Conservation (phyloP, 2,888 invertebrate species). For the Cybosia mesomella region DNA sequence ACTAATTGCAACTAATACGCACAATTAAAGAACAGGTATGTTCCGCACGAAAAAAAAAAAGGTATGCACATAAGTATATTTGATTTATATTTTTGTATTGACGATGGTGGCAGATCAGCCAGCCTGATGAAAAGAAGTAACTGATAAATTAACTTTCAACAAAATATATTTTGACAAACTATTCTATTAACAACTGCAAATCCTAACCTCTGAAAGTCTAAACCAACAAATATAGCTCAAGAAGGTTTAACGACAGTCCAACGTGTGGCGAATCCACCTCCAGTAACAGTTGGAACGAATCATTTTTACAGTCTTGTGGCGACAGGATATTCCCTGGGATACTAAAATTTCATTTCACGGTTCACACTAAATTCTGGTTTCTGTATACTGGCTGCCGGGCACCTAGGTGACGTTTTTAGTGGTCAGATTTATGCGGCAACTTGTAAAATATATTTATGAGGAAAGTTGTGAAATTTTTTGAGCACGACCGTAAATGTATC, state of each 20-base stretch:
- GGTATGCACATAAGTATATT: no score
- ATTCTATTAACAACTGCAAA: conserved; percentile 5
- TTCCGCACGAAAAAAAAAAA: no score
- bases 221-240: conserved; percentile 35
- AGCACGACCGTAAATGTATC: neutral
- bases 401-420: conserved; percentile 31
- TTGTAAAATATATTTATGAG: conserved; percentile 16
- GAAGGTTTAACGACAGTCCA: conserved; percentile 22
- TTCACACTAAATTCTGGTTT: conserved; percentile 41
- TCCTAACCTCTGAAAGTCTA: conserved; percentile 5
- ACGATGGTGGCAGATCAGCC: no score
- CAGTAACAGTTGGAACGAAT: conserved; percentile 61
- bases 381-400: conserved; percentile 24
- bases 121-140: no score
- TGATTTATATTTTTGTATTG: no score
- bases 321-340: conserved; percentile 45
- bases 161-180: neutral
- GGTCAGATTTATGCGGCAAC: conserved; percentile 26
- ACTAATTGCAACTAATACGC: no score
- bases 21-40: no score
- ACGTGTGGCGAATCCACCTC: conserved; percentile 52
- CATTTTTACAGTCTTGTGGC: conserved; percentile 56
- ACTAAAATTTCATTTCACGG: conserved; percentile 54
- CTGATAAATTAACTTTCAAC: no score
- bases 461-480: conserved; percentile 10